Evolutionary conservation across 1,140 invertebrate species (phyloP).

Genomic region (Musca vetustissima): DNA sequence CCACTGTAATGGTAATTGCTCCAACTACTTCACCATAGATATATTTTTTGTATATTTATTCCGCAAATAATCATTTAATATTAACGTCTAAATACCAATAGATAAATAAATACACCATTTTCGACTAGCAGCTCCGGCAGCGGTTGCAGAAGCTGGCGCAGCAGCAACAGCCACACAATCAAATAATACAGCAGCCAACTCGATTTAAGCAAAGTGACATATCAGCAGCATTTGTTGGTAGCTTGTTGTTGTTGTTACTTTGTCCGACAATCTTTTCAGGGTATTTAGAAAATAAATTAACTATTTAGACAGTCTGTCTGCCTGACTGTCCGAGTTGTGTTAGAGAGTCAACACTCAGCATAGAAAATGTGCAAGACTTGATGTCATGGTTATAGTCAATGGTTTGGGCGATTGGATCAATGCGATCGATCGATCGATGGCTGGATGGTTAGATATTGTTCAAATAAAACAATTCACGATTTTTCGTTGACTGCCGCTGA

Average conservation of each 20-base stretch:
- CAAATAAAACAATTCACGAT: slow-evolving; percentile 6
- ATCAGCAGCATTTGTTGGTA: neutral
- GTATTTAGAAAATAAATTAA: slow-evolving; percentile 7
- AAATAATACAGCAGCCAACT: neutral
- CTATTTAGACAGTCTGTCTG: slow-evolving; percentile 22
- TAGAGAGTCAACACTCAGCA: neutral
- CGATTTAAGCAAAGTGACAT: neutral
- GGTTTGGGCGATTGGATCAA: too few relatives aligned
- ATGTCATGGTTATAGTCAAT: slow-evolving; percentile 7
- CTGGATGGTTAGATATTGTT: too few relatives aligned
- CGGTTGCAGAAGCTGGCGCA: too few relatives aligned
- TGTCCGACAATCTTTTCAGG: too few relatives aligned
- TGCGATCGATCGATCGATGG: too few relatives aligned
- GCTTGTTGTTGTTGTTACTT: neutral
- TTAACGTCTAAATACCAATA: too few relatives aligned
- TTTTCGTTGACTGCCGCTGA: neutral
- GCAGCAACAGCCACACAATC: neutral
- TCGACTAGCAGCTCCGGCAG: neutral
- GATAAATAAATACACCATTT: too few relatives aligned
- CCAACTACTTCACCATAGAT: too few relatives aligned
- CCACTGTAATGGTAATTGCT: too few relatives aligned
- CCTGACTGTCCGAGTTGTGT: too few relatives aligned
- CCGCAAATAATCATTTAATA: too few relatives aligned
- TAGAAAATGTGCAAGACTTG: slow-evolving; percentile 10
- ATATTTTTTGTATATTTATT: too few relatives aligned